Evolutionary conservation across 2,797 vertebrate genomes (phyloP), one percentile per base, ranked within the genome.

Genomic region (Ctenopoma multispine): DNA sequence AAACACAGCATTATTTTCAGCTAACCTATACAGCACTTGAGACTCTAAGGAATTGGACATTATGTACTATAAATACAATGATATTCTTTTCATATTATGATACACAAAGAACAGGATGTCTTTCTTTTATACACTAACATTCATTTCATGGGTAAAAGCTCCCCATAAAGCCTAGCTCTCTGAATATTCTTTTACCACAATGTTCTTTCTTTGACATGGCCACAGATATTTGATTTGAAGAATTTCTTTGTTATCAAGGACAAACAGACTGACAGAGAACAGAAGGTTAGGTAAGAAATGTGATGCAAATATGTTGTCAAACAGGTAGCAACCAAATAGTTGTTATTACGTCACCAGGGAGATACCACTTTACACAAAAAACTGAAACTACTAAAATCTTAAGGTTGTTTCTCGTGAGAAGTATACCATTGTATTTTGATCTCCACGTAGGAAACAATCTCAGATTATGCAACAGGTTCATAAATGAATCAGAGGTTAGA

Each of bases 301-400:
- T n/a, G 23, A 54, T 63, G 51, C 20, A 1, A 87, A 77, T 77
- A 91, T 91, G 90, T 57, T 4, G 88, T 75, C 86, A 65, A 91
- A 93, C 94, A 68, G 87, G 93, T 87, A 82, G 31, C 60, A 64
- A 59, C 69, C 56, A 71, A 75, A 84, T 20, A 17, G 10, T 75
- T 64, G 73, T 63, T 54, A 17, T 61, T 67, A 53, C 40, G 2
- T 80, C 53, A 77, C 3, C 1, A 18, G 20, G n/a, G 13, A 76
- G 27, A 17, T 29, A 43, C 2, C 29, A 49, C 24, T 51, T 23
- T 75, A 77, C 70, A 68, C 40, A 20, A 15, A 20, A 20, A 9
- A 46, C n/a, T 46, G 43, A 46, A 14, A 31, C 29, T 46, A 49
- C 44, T 46, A 31, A 55, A 66, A 44, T 47, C 27, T 74, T 50